Conservation (phyloP, 2,797 vertebrate species). For the Acropternis orthonyx region DNA sequence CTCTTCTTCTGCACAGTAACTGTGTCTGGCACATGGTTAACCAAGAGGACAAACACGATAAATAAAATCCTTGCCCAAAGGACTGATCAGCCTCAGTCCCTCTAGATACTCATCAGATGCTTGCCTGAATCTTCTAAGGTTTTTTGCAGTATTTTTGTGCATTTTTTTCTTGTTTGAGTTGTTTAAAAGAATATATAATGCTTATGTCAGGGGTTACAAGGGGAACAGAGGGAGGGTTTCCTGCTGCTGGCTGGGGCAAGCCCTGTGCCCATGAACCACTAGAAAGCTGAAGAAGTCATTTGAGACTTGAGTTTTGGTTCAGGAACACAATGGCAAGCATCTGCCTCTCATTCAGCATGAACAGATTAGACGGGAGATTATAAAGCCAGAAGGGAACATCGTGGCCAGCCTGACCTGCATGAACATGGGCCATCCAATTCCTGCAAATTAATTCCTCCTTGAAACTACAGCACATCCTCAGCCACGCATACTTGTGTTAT, state of each 20-base stretch:
- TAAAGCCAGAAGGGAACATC: not conserved
- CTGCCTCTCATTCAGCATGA: not conserved
- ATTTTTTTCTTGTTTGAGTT: accelerated
- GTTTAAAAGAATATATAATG: not conserved
- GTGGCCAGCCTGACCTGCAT: not conserved
- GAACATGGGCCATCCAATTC: not conserved
- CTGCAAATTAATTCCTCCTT: constrained; percentile 19
- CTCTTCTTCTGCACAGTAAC: accelerated
- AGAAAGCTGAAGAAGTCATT: not conserved
- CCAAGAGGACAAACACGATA: not conserved
- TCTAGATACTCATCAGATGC: not conserved
- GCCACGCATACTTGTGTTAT: not conserved
- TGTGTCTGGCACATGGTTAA: not conserved
- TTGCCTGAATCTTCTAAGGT: not conserved
- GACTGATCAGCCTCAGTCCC: not conserved
- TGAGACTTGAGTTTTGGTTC: not conserved
- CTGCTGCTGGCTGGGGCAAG: not conserved
- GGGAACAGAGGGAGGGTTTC: not conserved
- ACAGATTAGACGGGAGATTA: constrained; percentile 22
- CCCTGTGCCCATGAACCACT: not conserved
- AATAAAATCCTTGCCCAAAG: not conserved
- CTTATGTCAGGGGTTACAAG: not conserved
- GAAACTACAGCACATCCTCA: not conserved
- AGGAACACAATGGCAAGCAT: not conserved
- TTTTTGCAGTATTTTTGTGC: not conserved